phyloP scores from a whole-genome alignment of 2,113 vertebrate genomes.

The Cavia aperea region DNA sequence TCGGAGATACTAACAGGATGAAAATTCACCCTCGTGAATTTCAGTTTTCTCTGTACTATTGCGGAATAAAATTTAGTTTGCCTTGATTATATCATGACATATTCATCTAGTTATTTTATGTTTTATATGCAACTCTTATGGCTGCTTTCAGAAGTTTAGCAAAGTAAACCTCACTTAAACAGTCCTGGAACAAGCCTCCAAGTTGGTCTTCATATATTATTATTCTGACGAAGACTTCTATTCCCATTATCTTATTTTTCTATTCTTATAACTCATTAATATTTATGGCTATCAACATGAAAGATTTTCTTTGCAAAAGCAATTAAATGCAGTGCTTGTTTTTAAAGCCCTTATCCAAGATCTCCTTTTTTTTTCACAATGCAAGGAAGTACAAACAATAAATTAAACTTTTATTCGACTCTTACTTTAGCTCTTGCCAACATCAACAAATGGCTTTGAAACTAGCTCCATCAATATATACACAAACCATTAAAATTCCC shows the following conservation, averaged over 20 bases:
- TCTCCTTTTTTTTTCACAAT: constrained; percentile 27
- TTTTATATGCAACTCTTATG: not conserved
- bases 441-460: constrained; percentile 37
- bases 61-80: not conserved
- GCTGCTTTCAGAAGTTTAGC: not conserved
- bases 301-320: constrained; percentile 61
- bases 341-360: constrained; percentile 52
- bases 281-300: constrained; percentile 59
- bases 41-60: not conserved
- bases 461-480: not conserved
- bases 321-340: constrained; percentile 57
- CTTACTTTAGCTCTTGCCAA: constrained; percentile 31
- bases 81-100: not conserved
- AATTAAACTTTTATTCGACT: constrained; percentile 52
- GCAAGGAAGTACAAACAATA: constrained; percentile 49
- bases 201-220: constrained; percentile 44
- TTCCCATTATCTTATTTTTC: constrained; percentile 57
- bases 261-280: constrained; percentile 64
- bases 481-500: constrained; percentile 14
- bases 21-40: not conserved
- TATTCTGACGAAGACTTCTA: constrained; percentile 50
- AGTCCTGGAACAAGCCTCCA: not conserved
- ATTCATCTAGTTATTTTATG: not conserved
- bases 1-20: not conserved
- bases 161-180: constrained; percentile 3